Conservation (phyloP, 1,140 invertebrate genomes). For the Drosophila jambulina region DNA sequence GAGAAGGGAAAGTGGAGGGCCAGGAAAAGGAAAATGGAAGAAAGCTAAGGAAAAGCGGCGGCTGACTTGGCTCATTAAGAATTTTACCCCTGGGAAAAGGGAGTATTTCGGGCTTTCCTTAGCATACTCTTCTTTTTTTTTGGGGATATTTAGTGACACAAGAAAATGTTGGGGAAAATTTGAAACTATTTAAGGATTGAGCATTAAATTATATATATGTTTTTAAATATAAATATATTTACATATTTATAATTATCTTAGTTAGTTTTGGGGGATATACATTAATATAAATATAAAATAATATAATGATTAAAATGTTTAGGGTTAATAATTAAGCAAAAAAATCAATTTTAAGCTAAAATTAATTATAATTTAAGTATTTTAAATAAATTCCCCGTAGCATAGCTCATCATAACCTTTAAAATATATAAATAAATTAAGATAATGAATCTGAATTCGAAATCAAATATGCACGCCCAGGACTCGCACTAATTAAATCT, state of each 20-base stretch:
- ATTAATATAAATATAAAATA: too few relatives aligned
- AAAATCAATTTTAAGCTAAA: background rate
- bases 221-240: too few relatives aligned
- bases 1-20: background rate
- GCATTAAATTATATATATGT: too few relatives aligned
- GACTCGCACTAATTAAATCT: conserved; percentile 3
- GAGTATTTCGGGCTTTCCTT: background rate
- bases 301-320: too few relatives aligned
- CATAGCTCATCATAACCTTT: too few relatives aligned
- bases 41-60: conserved; percentile 14
- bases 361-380: background rate
- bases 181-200: background rate
- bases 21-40: conserved; percentile 5
- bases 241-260: too few relatives aligned
- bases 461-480: background rate
- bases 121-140: conserved; percentile 2
- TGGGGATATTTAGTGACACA: background rate
- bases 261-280: too few relatives aligned
- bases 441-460: background rate
- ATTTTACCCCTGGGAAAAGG: conserved; percentile 48
- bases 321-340: background rate
- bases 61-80: conserved; percentile 52
- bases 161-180: background rate
- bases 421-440: background rate
- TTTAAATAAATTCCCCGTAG: background rate